Base-by-base conservation (phyloP, 2,113 vertebrate genomes). In the Microtus oregoni region DNA sequence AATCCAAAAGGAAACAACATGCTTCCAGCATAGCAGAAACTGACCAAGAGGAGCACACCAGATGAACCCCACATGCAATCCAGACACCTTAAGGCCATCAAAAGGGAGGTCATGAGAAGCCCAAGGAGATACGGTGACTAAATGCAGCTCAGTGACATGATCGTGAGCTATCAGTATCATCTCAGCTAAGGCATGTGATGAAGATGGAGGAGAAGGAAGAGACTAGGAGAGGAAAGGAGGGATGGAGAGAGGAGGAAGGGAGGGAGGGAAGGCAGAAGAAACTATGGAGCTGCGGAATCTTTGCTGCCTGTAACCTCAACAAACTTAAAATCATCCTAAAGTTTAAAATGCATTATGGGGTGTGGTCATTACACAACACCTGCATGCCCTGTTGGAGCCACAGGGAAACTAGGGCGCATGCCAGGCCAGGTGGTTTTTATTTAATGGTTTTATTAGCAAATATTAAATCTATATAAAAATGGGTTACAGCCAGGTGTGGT, bases 31-130 rank as follows among this genome's bases (percentile, higher is more conserved):
- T 1, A 47, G 17, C 28, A 73, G 38, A 24, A 89, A 63, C 15
- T 12, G 38, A 15, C 12, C 79, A 0, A 0, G 2, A 1, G 55
- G 2, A 24, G 20, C 4, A 11, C 47, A 1, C 1, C 6, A 0
- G 73, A 76, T 19, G 4, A 24, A 5, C 1, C 3, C 22, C 22
- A 2, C 3, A 2, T 0, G 13, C 3, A 22, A 22, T 13, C 44
- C 55, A 5, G 1, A 1, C 20, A 4, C 1, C 0, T 5, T 82
- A 26, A n/a, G n/a, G n/a, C 1, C n/a, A 6, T 30, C 8, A 1
- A 13, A 68, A 50, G 38, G 38, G 58, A 65, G 13, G 38, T 10
- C 58, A 0, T 10, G 3, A 5, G 81, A 4, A 7, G n/a, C 13
- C 19, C 0, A 52, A 41, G 85, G n/a, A 14, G 7, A 2, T 1